A percentile compares a stretch with the other conserved stretches of the same genome.
phyloP scores from a whole-genome alignment of 2,113 vertebrate genomes.

The Desmodus rotundus region DNA sequence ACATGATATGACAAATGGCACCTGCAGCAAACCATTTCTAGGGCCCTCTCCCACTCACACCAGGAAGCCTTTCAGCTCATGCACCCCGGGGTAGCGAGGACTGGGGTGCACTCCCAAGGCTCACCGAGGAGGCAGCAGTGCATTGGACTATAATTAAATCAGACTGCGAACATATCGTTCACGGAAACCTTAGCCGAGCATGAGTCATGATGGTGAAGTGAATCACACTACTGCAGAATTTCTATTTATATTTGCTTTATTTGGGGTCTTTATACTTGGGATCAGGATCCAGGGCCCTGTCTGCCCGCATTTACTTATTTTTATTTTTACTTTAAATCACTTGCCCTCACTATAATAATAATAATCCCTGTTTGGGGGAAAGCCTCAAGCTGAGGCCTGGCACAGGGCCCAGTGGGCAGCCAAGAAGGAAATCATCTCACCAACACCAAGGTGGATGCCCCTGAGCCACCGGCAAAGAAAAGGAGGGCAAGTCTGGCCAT shows the following conservation, averaged over 20 bases:
- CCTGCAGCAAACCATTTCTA: background rate
- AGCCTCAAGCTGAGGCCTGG: background rate
- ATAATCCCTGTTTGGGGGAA: background rate
- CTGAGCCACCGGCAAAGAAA: background rate
- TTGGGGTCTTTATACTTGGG: constrained; percentile 18
- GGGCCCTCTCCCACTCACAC: background rate
- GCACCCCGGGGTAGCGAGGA: background rate
- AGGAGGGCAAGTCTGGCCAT: background rate
- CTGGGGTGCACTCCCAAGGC: background rate
- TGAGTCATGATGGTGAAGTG: constrained; percentile 64
- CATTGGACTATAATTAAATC: constrained; percentile 70
- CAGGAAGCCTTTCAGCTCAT: background rate
- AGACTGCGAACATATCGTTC: constrained; percentile 71
- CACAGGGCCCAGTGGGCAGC: background rate
- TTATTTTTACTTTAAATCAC: background rate
- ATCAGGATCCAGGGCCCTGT: background rate
- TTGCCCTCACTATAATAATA: background rate
- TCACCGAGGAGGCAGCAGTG: constrained; percentile 15
- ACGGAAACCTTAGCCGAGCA: constrained; percentile 63
- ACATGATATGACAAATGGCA: background rate
- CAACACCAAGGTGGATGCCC: background rate
- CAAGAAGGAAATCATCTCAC: background rate
- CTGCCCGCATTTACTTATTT: background rate
- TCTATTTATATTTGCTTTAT: constrained; percentile 59
- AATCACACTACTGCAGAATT: constrained; percentile 54